A percentile compares a stretch with the other conserved stretches of the same genome.
These are phyloP conservation scores for Harpalus rufipes DNA, from an alignment of 2,888 invertebrate species.

Conservation along the genomic window DNA sequence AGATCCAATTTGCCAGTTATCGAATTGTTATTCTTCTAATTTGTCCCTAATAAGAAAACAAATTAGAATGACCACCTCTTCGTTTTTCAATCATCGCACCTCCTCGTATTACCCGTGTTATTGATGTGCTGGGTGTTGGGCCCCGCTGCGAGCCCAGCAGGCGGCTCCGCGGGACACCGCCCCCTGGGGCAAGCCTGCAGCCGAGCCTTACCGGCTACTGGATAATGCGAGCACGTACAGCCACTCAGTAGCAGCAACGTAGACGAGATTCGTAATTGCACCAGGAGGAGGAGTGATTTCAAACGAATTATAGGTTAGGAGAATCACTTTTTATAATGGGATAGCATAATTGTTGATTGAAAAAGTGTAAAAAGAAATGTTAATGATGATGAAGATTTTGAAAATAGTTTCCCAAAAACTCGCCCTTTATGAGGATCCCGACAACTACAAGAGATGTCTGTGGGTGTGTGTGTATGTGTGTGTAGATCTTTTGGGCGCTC, in stretches of 20 bases:
- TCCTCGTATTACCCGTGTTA: slow-evolving; percentile 34
- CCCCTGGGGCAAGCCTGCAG: slow-evolving; percentile 38
- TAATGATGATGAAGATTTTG: no score
- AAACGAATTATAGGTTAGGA: neutral
- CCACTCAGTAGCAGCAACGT: neutral
- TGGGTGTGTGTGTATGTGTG: no score
- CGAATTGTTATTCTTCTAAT: no score
- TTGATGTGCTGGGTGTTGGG: slow-evolving; percentile 59
- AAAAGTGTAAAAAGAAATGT: no score
- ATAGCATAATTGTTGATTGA: no score
- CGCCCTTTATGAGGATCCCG: no score
- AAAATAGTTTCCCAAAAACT: no score
- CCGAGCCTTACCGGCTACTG: slow-evolving; percentile 38
- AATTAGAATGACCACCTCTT: no score
- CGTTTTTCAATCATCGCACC: neutral
- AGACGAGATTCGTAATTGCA: neutral
- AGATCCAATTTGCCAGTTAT: no score
- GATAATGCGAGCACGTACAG: slow-evolving; percentile 46
- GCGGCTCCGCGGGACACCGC: slow-evolving; percentile 53
- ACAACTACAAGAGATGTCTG: no score
- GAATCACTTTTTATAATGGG: neutral
- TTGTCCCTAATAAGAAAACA: no score
- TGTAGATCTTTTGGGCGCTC: no score
- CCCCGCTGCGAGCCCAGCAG: slow-evolving; percentile 60
- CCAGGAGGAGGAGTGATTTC: neutral